These are phyloP conservation scores for Stratiomys singularior DNA, from an alignment of 2,888 invertebrate genomes.

Conservation along the genomic window DNA sequence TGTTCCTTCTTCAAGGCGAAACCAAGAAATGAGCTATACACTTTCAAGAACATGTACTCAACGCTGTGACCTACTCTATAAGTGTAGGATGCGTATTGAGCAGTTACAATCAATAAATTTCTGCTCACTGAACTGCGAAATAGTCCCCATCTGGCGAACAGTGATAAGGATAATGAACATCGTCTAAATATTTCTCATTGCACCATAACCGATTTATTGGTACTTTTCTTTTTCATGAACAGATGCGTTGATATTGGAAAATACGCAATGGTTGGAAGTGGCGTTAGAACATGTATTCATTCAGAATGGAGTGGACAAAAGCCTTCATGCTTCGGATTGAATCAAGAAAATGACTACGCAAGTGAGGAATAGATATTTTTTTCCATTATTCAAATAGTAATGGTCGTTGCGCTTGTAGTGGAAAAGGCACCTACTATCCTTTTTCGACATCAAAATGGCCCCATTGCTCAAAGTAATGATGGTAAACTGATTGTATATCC, in stretches of 20 bases:
- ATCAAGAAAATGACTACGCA: conserved; percentile 88
- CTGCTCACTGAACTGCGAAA: conserved; percentile 28
- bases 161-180: conserved; percentile 38
- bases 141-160: conserved; percentile 34
- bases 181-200: too few species aligned
- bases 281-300: conserved; percentile 76
- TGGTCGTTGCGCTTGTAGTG: too few species aligned
- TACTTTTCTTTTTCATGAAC: conserved; percentile 36
- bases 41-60: not conserved
- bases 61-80: not conserved
- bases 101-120: conserved; percentile 24
- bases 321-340: conserved; percentile 82
- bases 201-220: too few species aligned
- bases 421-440: conserved; percentile 87
- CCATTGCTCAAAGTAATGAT: conserved; percentile 87
- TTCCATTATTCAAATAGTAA: too few species aligned
- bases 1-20: not conserved
- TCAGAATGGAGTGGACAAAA: conserved; percentile 85
- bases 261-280: conserved; percentile 82
- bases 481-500: conserved; percentile 87
- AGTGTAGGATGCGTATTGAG: too few species aligned
- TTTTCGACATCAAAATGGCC: conserved; percentile 83
- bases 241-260: conserved; percentile 89
- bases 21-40: not conserved
- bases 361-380: conserved; percentile 71